These are phyloP conservation scores for Patella ulyssiponensis DNA, from an alignment of 2,888 invertebrate genomes.

Conservation along the genomic window DNA sequence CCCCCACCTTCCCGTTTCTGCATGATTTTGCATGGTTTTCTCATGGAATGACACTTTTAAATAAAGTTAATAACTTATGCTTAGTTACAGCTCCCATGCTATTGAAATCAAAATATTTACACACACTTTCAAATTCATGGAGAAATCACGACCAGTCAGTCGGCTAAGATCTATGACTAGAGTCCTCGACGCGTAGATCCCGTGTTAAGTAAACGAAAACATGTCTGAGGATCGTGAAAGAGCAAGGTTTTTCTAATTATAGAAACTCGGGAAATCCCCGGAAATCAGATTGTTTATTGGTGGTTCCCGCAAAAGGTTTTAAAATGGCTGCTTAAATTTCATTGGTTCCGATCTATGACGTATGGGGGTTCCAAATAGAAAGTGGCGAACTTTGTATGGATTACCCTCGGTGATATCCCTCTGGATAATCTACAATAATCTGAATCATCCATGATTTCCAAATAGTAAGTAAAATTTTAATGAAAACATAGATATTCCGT, in stretches of 20 bases:
- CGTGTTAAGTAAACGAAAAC: background rate
- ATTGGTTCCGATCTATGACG: slow-evolving; percentile 35
- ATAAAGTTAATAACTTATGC: too few relatives aligned
- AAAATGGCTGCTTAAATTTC: slow-evolving; percentile 23
- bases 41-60: too few relatives aligned
- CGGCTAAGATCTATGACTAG: too few relatives aligned
- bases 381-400: slow-evolving; percentile 32
- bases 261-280: slow-evolving; percentile 20
- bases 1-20: too few relatives aligned
- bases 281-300: slow-evolving; percentile 32
- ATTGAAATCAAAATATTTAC: too few relatives aligned
- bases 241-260: background rate
- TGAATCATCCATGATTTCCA: slow-evolving; percentile 23
- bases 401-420: slow-evolving; percentile 29
- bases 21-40: too few relatives aligned
- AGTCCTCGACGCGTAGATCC: too few relatives aligned
- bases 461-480: slow-evolving; percentile 22
- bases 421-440: slow-evolving; percentile 28
- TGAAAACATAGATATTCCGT: slow-evolving; percentile 10
- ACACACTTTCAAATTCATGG: too few relatives aligned
- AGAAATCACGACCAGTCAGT: too few relatives aligned
- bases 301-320: slow-evolving; percentile 34
- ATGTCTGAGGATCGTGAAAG: background rate
- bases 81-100: too few relatives aligned
- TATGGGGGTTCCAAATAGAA: slow-evolving; percentile 34